These are phyloP conservation scores for Triplophysa siluroides DNA, from an alignment of 2,113 vertebrate species.

Conservation along the genomic window DNA sequence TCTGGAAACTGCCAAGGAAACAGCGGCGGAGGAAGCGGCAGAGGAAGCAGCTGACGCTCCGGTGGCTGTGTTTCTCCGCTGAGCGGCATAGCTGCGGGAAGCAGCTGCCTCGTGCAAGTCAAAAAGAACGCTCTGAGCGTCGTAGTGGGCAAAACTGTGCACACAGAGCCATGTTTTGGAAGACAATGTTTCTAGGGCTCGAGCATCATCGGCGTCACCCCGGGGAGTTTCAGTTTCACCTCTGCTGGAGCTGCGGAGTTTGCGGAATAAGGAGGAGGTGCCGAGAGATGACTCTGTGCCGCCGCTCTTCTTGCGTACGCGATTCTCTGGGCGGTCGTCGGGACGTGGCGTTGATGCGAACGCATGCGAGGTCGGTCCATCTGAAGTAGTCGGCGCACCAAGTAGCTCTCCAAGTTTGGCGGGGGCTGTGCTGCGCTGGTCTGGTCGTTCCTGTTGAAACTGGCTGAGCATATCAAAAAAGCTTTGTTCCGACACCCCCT, in stretches of 20 bases:
- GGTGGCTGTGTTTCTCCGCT: constrained; percentile 85
- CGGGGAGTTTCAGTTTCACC: constrained; percentile 69
- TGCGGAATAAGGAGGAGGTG: constrained; percentile 84
- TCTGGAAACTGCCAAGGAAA: constrained; percentile 68
- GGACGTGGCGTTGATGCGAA: constrained; percentile 53
- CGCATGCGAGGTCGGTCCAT: constrained; percentile 45
- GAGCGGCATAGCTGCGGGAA: constrained; percentile 68
- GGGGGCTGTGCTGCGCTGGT: constrained; percentile 64
- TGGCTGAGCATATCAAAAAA: constrained; percentile 88
- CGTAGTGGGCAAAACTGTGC: constrained; percentile 88
- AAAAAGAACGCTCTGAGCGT: constrained; percentile 89
- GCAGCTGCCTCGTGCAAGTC: constrained; percentile 80
- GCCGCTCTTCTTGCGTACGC: constrained; percentile 79
- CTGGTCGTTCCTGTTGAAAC: constrained; percentile 79
- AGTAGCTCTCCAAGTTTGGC: constrained; percentile 70
- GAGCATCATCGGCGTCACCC: constrained; percentile 58
- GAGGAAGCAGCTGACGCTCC: constrained; percentile 90
- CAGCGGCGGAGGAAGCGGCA: constrained; percentile 71
- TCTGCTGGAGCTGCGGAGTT: constrained; percentile 77
- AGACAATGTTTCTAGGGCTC: constrained; percentile 55
- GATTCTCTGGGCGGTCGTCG: constrained; percentile 69
- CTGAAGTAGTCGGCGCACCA: constrained; percentile 43
- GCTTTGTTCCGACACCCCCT: constrained; percentile 86
- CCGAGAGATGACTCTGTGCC: constrained; percentile 72
- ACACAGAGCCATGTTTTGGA: constrained; percentile 80